Conservation (phyloP, 1,140 invertebrate species). For the Drosophila triauraria region DNA sequence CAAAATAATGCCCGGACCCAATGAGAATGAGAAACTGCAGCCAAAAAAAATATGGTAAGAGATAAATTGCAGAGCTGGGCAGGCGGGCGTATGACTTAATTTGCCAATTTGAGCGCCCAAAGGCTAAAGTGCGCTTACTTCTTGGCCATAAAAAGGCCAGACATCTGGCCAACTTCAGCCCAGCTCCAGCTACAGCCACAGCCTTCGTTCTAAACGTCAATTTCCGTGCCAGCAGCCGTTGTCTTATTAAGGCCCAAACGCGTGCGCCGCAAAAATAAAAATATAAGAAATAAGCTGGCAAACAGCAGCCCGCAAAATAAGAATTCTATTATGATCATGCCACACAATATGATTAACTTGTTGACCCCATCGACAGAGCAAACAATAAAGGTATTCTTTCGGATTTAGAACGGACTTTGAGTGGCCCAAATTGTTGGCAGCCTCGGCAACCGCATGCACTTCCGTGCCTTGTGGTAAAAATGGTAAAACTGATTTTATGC, state of each 20-base stretch:
- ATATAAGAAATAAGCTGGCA: constrained; percentile 12
- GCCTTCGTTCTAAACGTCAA: constrained; percentile 74
- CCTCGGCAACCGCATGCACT: constrained; percentile 60
- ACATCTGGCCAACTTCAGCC: constrained; percentile 57
- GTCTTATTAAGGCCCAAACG: constrained; percentile 59
- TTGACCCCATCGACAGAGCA: constrained; percentile 70
- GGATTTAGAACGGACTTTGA: constrained; percentile 71
- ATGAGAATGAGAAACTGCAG: constrained; percentile 34
- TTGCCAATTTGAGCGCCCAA: constrained; percentile 81
- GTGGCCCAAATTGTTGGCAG: constrained; percentile 25
- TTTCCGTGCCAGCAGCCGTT: constrained; percentile 69
- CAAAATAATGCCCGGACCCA: constrained; percentile 59
- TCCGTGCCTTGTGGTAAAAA: constrained; percentile 66
- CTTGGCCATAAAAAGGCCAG: constrained; percentile 71
- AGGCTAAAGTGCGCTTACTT: constrained; percentile 70
- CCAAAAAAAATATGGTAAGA: constrained; percentile 19
- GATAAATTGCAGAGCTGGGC: constrained; percentile 71
- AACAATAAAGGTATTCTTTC: constrained; percentile 60
- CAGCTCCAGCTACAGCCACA: constrained; percentile 1
- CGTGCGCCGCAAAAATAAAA: constrained; percentile 36
- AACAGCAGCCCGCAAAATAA: constrained; percentile 51
- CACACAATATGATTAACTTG: constrained; percentile 82
- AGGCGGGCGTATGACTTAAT: constrained; percentile 82
- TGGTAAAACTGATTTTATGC: constrained; percentile 66
- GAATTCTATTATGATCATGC: constrained; percentile 80